phyloP scores from a whole-genome alignment of 2,888 invertebrate genomes.

The Eulithis testata region DNA sequence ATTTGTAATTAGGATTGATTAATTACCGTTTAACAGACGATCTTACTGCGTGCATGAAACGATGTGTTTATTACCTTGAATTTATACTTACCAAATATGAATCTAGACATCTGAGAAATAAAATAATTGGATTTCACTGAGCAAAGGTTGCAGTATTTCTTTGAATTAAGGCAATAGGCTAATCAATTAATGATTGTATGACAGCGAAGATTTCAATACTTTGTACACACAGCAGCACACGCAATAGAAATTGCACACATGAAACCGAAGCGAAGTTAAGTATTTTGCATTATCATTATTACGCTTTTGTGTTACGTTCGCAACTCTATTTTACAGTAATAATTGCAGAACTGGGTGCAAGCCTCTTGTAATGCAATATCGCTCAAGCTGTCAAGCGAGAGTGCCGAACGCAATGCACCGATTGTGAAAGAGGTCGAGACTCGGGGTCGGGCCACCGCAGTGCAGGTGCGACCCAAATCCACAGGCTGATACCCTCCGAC shows the following conservation, averaged over 20 bases:
- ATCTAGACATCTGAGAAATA: too few species aligned
- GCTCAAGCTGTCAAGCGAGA: slow-evolving; percentile 32
- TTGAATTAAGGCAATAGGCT: background rate
- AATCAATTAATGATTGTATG: too few species aligned
- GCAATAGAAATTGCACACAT: background rate
- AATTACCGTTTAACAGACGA: slow-evolving; percentile 24
- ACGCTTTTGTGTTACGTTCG: background rate
- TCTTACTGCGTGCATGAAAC: background rate
- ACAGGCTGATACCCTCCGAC: slow-evolving; percentile 30
- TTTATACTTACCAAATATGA: too few species aligned
- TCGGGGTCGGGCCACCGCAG: slow-evolving; percentile 57
- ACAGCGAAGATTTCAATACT: too few species aligned
- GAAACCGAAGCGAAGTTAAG: background rate
- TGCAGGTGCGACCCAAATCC: slow-evolving; percentile 78
- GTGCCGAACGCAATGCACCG: slow-evolving; percentile 57
- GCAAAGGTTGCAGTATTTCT: background rate
- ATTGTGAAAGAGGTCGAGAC: slow-evolving; percentile 61
- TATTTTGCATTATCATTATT: background rate
- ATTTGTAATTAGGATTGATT: slow-evolving; percentile 27
- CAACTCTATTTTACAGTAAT: background rate
- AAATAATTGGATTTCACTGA: too few species aligned
- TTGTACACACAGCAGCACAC: too few species aligned
- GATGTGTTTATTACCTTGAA: background rate
- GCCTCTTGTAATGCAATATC: slow-evolving; percentile 8
- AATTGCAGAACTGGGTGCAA: slow-evolving; percentile 10